These are phyloP conservation scores for Tyrannus savana DNA, from an alignment of 2,113 vertebrate species.

Conservation along the genomic window DNA sequence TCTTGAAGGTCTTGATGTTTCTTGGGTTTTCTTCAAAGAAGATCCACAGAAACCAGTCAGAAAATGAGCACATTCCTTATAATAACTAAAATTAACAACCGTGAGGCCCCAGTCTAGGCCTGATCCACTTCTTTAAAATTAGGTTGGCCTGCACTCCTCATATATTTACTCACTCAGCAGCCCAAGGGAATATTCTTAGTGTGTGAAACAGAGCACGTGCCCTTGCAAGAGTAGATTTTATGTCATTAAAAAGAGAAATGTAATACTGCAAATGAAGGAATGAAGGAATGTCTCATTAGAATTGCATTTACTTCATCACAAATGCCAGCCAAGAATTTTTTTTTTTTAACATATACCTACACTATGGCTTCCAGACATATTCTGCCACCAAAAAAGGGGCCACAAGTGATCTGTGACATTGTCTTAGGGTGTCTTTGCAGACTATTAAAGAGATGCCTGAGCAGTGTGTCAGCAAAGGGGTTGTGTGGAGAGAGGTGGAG, in stretches of 20 bases:
- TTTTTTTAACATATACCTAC: neutral
- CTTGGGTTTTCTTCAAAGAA: slow-evolving; percentile 42
- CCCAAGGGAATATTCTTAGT: slow-evolving; percentile 4
- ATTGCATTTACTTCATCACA: neutral
- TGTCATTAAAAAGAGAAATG: slow-evolving; percentile 27
- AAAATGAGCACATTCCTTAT: neutral
- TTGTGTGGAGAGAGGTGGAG: neutral
- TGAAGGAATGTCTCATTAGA: slow-evolving; percentile 32
- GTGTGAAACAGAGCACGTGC: slow-evolving; percentile 25
- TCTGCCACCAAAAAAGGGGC: neutral
- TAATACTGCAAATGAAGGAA: slow-evolving; percentile 4
- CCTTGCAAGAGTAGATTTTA: slow-evolving; percentile 26
- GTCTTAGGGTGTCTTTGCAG: neutral
- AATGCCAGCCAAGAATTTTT: neutral
- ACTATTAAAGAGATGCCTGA: neutral
- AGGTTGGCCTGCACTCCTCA: slow-evolving; percentile 3
- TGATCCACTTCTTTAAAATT: slow-evolving; percentile 34
- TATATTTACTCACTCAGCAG: slow-evolving; percentile 37
- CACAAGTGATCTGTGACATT: neutral
- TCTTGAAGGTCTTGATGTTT: neutral
- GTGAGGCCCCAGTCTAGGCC: neutral
- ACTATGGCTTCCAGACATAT: neutral
- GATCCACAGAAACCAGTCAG: neutral
- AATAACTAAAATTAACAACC: slow-evolving; percentile 13
- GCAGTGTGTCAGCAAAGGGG: neutral